phyloP scores from a whole-genome alignment of 1,140 invertebrate genomes.

The Zaprionus kolodkinae region DNA sequence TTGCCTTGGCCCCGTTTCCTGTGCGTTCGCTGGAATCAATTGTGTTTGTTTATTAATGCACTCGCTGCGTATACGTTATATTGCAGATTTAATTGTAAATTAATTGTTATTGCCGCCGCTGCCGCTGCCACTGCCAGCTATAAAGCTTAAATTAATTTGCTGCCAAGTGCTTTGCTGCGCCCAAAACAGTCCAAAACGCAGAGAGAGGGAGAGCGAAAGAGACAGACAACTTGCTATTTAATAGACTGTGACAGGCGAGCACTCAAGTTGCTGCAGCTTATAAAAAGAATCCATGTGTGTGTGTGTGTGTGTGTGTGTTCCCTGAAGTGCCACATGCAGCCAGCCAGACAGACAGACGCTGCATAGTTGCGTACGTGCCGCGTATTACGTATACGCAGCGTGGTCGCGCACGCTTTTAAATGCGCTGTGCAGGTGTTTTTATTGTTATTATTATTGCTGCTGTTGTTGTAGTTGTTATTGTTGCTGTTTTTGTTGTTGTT shows the following conservation, averaged over 20 bases:
- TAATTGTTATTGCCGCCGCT: constrained; percentile 18
- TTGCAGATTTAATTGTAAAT: constrained; percentile 41
- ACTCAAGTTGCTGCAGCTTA: constrained; percentile 35
- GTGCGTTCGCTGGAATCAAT: constrained; percentile 36
- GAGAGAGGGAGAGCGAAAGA: background rate
- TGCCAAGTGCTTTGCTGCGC: constrained; percentile 24
- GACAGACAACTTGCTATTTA: constrained; percentile 21
- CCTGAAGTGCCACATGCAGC: constrained; percentile 9
- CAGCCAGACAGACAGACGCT: background rate
- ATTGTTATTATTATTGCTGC: constrained; percentile 14
- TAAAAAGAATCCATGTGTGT: constrained; percentile 13
- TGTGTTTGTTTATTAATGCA: constrained; percentile 31
- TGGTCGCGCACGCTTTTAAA: constrained; percentile 9
- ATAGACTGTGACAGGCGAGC: constrained; percentile 41
- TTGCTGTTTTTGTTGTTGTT: constrained; percentile 17
- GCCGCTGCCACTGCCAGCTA: constrained; percentile 5
- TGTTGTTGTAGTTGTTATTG: constrained; percentile 16
- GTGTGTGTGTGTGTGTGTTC: background rate
- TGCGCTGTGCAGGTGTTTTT: constrained; percentile 34
- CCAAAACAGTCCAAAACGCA: constrained; percentile 5
- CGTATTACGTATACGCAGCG: constrained; percentile 34
- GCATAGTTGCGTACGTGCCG: background rate
- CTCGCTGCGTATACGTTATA: constrained; percentile 31
- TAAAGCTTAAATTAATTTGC: constrained; percentile 31
- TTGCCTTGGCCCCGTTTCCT: constrained; percentile 38